Conservation (phyloP, 1,140 invertebrate genomes). For the Drosophila pallidifrons region DNA sequence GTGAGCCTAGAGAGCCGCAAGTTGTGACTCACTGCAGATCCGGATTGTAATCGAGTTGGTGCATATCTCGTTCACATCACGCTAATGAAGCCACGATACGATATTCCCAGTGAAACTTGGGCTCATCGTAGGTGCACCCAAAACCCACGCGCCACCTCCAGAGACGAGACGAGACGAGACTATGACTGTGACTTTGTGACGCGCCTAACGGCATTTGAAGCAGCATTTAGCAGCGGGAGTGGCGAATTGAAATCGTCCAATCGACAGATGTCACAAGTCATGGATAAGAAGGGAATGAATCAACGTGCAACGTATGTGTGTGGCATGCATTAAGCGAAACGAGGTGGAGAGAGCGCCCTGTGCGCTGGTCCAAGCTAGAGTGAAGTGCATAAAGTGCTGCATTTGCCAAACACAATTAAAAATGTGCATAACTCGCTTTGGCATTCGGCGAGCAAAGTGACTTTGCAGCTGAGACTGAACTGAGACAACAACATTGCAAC, state of each 20-base stretch:
- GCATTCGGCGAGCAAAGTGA: slow-evolving; percentile 42
- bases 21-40: slow-evolving; percentile 29
- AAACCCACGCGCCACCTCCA: slow-evolving; percentile 33
- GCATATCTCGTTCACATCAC: slow-evolving; percentile 6
- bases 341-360: slow-evolving; percentile 42
- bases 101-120: slow-evolving; percentile 6
- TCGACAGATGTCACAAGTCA: slow-evolving; percentile 29
- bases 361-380: slow-evolving; percentile 33
- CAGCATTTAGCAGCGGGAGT: slow-evolving; percentile 55
- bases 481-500: slow-evolving; percentile 25
- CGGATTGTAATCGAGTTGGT: slow-evolving; percentile 15
- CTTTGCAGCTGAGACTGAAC: slow-evolving; percentile 22
- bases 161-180: slow-evolving; percentile 45
- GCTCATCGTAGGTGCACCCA: slow-evolving; percentile 1
- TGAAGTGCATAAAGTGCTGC: slow-evolving; percentile 63
- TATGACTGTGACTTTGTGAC: slow-evolving; percentile 17
- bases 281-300: neutral
- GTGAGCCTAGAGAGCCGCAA: slow-evolving; percentile 9
- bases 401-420: slow-evolving; percentile 80
- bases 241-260: slow-evolving; percentile 25
- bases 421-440: slow-evolving; percentile 74
- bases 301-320: slow-evolving; percentile 13
- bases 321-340: slow-evolving; percentile 13
- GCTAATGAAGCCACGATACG: slow-evolving; percentile 29
- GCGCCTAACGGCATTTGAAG: slow-evolving; percentile 73